phyloP scores from a whole-genome alignment of 2,797 vertebrate genomes.

The Gastrophryne carolinensis region DNA sequence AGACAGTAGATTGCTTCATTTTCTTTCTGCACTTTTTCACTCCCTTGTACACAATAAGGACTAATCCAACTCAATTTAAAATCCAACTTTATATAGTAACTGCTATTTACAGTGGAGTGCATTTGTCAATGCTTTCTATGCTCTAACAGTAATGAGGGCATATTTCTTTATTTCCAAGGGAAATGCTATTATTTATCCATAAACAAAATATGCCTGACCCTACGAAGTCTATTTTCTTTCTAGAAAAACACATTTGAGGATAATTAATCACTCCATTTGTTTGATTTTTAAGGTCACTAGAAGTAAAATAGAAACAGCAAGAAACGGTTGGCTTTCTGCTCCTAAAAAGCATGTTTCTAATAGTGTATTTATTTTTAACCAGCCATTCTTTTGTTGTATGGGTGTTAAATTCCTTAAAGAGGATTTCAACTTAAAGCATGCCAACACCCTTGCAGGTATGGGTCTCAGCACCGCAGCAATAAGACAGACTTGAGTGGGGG shows the following conservation, averaged over 20 bases:
- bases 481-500: too few species aligned
- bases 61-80: constrained; percentile 31
- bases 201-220: background rate
- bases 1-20: constrained; percentile 17
- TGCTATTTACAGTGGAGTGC: constrained; percentile 14
- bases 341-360: too few species aligned
- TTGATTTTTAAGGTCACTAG: too few species aligned
- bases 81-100: constrained; percentile 32
- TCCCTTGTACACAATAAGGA: constrained; percentile 19
- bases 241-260: background rate
- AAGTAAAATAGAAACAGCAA: too few species aligned
- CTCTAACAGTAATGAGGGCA: constrained; percentile 14
- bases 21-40: constrained; percentile 1
- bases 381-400: too few species aligned
- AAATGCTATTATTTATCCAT: background rate
- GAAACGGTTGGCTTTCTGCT: too few species aligned
- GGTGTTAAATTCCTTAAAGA: too few species aligned
- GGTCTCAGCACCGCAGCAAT: too few species aligned
- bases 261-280: background rate
- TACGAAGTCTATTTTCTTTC: background rate
- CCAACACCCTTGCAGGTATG: too few species aligned
- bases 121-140: constrained; percentile 3
- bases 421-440: too few species aligned
- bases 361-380: too few species aligned
- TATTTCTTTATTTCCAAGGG: constrained; percentile 12